Base-by-base conservation (phyloP, 2,113 vertebrate genomes). In the Chionodraco myersi region DNA sequence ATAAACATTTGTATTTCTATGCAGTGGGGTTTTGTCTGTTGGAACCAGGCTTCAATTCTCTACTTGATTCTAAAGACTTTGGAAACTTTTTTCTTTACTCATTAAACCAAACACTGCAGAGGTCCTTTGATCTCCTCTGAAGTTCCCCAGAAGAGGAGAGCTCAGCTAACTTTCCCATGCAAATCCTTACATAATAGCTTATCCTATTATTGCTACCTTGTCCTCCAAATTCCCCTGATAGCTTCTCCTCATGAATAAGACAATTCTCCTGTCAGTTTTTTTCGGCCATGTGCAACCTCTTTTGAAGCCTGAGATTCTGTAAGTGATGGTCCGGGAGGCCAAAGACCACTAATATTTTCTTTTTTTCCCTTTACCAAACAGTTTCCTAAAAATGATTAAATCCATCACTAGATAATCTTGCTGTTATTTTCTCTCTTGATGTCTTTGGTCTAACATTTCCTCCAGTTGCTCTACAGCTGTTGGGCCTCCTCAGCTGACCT, bases 381-480 rank as follows among this genome's bases (percentile, higher is more conserved):
- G 59, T 57, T 47, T 59, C 77, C 69, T 54, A 53, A 83, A 74
- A 85, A 82, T 91, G 69, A 91, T 90, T 84, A 76, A 84, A 91
- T 86, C 81, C 83, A 75, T 88, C 80, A 76, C 76, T 11, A 67
- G 72, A 81, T 87, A 86, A 89, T 86, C 87, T 80, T 10, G 2
- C 54, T 73, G 62, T 34, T 80, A 41, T 72, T 79, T 41, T 41
- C 7, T 72, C 61, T 57, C 63, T 80, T 80, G 66, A 87, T 79
- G 82, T 81, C 71, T 84, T 77, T 67, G 52, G 68, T 89, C 71
- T 71, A 79, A 88, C 86, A 84, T 89, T 88, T 90, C 87, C 78
- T 77, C 53, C 84, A 83, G 88, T 89, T 91, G 87, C 76, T 82
- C 54, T 69, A 86, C 85, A 91, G 85, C 86, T 93, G 87, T 82